Conservation (phyloP, 2,113 vertebrate species). For the Chaetorhynchus papuensis region DNA sequence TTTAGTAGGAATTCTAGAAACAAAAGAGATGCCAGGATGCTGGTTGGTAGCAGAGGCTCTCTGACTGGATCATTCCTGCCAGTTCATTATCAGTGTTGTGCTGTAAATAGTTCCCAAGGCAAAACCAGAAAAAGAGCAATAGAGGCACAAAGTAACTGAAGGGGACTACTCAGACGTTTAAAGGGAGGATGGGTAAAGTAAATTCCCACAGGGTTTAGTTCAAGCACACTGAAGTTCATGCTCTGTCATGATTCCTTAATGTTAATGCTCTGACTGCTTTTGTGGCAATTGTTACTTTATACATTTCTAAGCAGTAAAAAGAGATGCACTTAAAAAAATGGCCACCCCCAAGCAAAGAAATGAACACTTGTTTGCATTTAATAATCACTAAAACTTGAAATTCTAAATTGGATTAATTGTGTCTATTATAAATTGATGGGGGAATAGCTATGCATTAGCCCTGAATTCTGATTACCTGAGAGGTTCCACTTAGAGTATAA, state of each 20-base stretch:
- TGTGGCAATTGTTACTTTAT: neutral
- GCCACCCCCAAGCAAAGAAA: constrained; percentile 14
- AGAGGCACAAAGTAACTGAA: neutral
- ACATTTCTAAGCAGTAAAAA: neutral
- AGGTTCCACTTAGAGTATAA: constrained; percentile 68
- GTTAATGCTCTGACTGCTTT: neutral
- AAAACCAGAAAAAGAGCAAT: neutral
- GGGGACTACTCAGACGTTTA: neutral
- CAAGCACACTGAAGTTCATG: neutral
- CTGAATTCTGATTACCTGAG: constrained; percentile 71
- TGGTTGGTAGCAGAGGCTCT: neutral
- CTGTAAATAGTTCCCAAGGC: neutral
- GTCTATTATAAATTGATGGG: constrained; percentile 66
- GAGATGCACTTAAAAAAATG: neutral
- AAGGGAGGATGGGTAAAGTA: neutral
- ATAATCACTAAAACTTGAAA: constrained; percentile 60
- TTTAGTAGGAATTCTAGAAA: neutral
- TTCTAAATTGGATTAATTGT: constrained; percentile 69
- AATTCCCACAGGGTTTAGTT: neutral
- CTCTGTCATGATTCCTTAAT: neutral
- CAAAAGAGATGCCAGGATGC: neutral
- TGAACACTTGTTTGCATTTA: constrained; percentile 53
- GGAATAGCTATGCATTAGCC: constrained; percentile 64
- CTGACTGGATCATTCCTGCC: neutral
- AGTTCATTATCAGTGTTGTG: neutral